These are phyloP conservation scores for Hippocampus abdominalis DNA, from an alignment of 2,113 vertebrate genomes.

Conservation along the genomic window DNA sequence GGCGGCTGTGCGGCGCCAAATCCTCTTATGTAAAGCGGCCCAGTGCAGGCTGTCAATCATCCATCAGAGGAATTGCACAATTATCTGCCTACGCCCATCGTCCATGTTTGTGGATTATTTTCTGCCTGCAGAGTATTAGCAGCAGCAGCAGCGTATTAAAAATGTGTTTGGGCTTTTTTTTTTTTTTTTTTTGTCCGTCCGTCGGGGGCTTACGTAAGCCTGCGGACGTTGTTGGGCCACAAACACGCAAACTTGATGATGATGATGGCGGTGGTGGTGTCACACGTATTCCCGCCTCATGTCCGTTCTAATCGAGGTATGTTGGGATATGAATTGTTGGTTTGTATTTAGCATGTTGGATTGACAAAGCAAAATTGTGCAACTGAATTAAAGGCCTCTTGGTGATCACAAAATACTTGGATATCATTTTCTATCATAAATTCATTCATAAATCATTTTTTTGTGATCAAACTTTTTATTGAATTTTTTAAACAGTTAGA, in stretches of 20 bases:
- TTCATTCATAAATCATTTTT: no score
- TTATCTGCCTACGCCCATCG: constrained; percentile 16
- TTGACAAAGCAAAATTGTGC: background rate
- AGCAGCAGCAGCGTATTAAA: constrained; percentile 12
- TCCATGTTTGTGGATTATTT: constrained; percentile 56
- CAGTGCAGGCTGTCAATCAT: background rate
- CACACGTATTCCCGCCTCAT: background rate
- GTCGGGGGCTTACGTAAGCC: constrained; percentile 30
- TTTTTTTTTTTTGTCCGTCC: constrained; percentile 18
- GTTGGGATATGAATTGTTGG: background rate
- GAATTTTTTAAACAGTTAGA: no score
- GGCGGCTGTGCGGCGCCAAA: constrained; percentile 27
- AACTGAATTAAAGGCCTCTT: background rate
- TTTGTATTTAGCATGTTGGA: background rate
- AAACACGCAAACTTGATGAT: background rate
- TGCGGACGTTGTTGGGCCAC: background rate
- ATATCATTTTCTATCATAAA: no score
- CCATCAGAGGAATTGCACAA: constrained; percentile 42
- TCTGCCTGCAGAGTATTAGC: constrained; percentile 34
- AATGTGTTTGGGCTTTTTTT: constrained; percentile 30
- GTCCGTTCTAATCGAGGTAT: background rate
- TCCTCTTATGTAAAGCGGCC: constrained; percentile 56
- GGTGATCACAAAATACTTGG: background rate
- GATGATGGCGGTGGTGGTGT: background rate
- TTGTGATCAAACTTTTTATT: no score